These are phyloP conservation scores for Crotalus horridus DNA, from an alignment of 2,113 vertebrate genomes.

Conservation along the genomic window DNA sequence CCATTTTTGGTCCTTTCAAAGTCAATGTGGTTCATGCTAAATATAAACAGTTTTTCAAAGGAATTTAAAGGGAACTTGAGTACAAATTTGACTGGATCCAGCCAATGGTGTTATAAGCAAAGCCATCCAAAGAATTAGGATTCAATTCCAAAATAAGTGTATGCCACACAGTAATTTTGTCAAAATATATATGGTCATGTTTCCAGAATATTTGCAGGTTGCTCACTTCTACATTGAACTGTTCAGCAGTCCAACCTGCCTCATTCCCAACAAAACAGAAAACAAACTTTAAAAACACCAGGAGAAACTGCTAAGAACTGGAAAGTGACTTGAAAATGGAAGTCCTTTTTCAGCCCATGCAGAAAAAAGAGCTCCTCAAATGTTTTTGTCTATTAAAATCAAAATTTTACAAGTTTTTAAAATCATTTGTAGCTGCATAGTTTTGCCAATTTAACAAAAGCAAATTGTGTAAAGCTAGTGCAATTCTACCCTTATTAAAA, in stretches of 20 bases:
- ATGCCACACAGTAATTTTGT: not conserved
- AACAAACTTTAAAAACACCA: not conserved
- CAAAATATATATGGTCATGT: not conserved
- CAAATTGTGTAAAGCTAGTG: not conserved
- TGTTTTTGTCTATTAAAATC: not conserved
- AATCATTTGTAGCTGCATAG: not conserved
- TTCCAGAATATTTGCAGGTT: not conserved
- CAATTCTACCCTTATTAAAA: not conserved
- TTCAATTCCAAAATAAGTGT: not conserved
- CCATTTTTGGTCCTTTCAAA: not conserved
- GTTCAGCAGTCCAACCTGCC: not conserved
- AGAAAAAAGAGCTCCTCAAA: not conserved
- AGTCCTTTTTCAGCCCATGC: not conserved
- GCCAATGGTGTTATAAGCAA: not conserved
- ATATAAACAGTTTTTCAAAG: not conserved
- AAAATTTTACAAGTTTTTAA: not conserved
- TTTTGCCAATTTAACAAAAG: not conserved
- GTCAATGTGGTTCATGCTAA: not conserved
- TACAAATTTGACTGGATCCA: not conserved
- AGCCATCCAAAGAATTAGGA: not conserved
- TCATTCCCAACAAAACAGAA: not conserved
- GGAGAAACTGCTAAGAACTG: not conserved
- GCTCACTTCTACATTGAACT: not conserved
- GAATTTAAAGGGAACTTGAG: not conserved
- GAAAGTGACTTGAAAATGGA: not conserved